A percentile compares a stretch with the other conserved stretches of the same genome.
Evolutionary conservation across 2,888 invertebrate species (phyloP).

Genomic region (Syrista parreyssii): DNA sequence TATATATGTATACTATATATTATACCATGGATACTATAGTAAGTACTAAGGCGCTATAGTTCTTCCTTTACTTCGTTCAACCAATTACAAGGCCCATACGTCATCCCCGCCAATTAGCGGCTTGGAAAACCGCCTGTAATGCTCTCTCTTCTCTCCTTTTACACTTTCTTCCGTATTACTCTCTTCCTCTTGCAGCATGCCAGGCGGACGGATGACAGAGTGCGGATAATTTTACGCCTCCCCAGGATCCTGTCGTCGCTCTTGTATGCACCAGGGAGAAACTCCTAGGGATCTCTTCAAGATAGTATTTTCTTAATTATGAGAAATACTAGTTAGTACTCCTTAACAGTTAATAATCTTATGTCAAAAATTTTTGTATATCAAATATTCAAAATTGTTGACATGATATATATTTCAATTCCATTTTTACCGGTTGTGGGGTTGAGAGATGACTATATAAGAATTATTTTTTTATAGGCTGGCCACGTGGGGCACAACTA

Average conservation of each 20-base stretch:
- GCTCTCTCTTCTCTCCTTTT: conserved; percentile 19
- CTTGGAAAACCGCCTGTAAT: conserved; percentile 42
- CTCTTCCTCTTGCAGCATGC: conserved; percentile 12
- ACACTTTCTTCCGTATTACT: conserved; percentile 22
- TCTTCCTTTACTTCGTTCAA: conserved; percentile 52
- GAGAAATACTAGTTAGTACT: neutral
- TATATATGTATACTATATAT: neutral
- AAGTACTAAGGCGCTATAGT: conserved; percentile 7
- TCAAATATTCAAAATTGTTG: neutral
- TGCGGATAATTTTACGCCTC: conserved; percentile 57
- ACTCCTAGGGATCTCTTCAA: neutral
- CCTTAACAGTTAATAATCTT: neutral
- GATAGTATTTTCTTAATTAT: neutral
- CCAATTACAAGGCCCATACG: conserved; percentile 61
- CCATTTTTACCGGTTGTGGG: neutral
- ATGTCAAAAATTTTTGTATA: neutral
- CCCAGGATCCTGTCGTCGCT: conserved; percentile 42
- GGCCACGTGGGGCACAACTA: neutral
- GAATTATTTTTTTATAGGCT: neutral
- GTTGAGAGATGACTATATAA: neutral
- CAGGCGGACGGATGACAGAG: conserved; percentile 37
- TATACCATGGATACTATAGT: neutral
- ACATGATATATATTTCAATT: neutral
- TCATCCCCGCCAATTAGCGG: conserved; percentile 64
- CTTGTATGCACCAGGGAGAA: conserved; percentile 16